Evolutionary conservation across 2,888 invertebrate genomes (phyloP), one percentile per base, ranked within the genome.

Genomic region (Synergus laeviventris): DNA sequence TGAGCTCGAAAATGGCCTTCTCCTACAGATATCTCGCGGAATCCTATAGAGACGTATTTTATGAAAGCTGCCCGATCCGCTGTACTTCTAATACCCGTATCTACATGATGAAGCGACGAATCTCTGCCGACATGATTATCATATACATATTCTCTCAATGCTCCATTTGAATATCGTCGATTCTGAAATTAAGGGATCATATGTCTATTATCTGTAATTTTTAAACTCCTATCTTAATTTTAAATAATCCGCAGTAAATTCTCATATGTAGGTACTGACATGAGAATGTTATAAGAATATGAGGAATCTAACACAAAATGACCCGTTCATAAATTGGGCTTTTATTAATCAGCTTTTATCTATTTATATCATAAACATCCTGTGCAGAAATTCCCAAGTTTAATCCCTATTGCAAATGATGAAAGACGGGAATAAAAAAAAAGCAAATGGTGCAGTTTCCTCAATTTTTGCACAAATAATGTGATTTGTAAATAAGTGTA

Each of bases 1-100:
- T 90, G 90, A 90, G 90, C 90, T 89, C 84, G 90, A 90, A 91
- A 91, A 91, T 91, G 89, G 90, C 87, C 88, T 88, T 86, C 87
- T 89, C 87, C 83, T 85, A 89, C 88, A 86, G 89, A 89, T 90
- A 89, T 88, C 87, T 87, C 84, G 80, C 81, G 86, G 84, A 84
- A 85, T 86, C 86, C 84, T 86, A 80, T 81, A 81, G 81, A 84
- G 85, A 82, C 85, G 86, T 89, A 86, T 86, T 90, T 89, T 89
- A 90, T 87, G 89, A 88, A 70, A 70, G 70, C 70, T 70, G 16
- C 49, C 49, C 70, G 49, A 70, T 70, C 70, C 70, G 49, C 84
- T 85, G 84, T 85, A 84, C 86, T 84, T 84, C 84, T 84, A 84
- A 84, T 87, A 83, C 81, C 84, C 84, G 84, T 83, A 84, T 86